These are phyloP conservation scores for Augochlorella aurata DNA, from an alignment of 2,888 invertebrate species.

Conservation along the genomic window DNA sequence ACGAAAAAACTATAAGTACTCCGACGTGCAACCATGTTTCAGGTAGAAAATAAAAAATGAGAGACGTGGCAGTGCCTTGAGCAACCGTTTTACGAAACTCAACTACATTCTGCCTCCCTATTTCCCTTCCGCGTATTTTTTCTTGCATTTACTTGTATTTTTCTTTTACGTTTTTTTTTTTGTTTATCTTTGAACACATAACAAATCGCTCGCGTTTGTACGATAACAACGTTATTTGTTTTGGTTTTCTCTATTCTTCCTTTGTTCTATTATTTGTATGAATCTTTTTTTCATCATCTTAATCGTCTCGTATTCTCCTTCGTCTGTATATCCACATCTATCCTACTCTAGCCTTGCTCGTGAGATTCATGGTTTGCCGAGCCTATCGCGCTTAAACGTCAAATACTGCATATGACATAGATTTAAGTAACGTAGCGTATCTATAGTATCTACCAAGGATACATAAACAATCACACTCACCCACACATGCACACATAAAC, in stretches of 20 bases:
- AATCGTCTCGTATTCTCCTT: slow-evolving; percentile 52
- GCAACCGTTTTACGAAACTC: slow-evolving; percentile 78
- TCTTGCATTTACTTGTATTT: slow-evolving; percentile 23
- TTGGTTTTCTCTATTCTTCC: slow-evolving; percentile 55
- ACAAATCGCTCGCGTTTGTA: slow-evolving; percentile 81
- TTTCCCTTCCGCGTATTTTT: slow-evolving; percentile 64
- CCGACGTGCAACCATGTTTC: slow-evolving; percentile 56
- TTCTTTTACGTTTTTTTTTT: slow-evolving; percentile 21
- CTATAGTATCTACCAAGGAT: slow-evolving; percentile 59
- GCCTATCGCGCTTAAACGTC: slow-evolving; percentile 75
- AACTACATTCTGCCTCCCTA: slow-evolving; percentile 70
- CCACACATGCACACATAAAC: neutral
- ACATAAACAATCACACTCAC: neutral
- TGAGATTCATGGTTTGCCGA: slow-evolving; percentile 78
- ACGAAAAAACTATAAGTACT: slow-evolving; percentile 69
- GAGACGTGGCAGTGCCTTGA: slow-evolving; percentile 81
- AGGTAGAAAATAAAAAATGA: slow-evolving; percentile 70
- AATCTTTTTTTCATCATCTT: slow-evolving; percentile 46
- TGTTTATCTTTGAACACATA: slow-evolving; percentile 79
- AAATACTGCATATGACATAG: slow-evolving; percentile 73
- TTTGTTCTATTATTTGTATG: slow-evolving; percentile 65
- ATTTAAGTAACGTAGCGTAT: slow-evolving; percentile 70
- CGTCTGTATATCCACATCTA: slow-evolving; percentile 69
- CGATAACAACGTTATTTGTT: slow-evolving; percentile 75
- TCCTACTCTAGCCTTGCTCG: slow-evolving; percentile 81